Evolutionary conservation across 1,140 invertebrate genomes (phyloP).

Genomic region (Ylistrum balloti): DNA sequence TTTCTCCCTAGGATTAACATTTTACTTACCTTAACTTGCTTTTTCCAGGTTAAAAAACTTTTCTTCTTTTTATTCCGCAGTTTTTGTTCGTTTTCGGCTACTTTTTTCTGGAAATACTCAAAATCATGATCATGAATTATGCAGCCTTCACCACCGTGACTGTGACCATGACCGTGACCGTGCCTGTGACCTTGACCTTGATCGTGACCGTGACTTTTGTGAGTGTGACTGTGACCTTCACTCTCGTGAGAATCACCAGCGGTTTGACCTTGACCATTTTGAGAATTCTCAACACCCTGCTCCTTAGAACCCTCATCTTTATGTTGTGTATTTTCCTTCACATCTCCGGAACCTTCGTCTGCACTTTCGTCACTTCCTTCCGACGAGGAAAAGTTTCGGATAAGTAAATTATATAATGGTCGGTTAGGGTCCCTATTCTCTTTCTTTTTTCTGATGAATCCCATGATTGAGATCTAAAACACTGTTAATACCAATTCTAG

Average conservation of each 20-base stretch:
- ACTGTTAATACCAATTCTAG: too few species aligned
- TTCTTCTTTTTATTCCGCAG: neutral
- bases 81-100: neutral
- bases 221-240: neutral
- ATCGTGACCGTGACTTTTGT: neutral
- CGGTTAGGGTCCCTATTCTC: neutral
- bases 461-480: neutral
- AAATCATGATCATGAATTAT: neutral
- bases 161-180: neutral
- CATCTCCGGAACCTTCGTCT: neutral
- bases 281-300: neutral
- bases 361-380: neutral
- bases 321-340: neutral
- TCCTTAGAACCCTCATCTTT: neutral
- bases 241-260: neutral
- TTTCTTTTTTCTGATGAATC: neutral
- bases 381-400: neutral
- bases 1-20: too few species aligned
- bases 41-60: neutral
- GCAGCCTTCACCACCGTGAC: neutral
- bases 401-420: neutral
- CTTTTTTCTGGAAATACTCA: constrained; percentile 1
- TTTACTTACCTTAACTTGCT: neutral
- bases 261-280: neutral
- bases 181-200: neutral